Evolutionary conservation across 2,113 vertebrate genomes (phyloP).

Genomic region (Pseudonaja textilis): DNA sequence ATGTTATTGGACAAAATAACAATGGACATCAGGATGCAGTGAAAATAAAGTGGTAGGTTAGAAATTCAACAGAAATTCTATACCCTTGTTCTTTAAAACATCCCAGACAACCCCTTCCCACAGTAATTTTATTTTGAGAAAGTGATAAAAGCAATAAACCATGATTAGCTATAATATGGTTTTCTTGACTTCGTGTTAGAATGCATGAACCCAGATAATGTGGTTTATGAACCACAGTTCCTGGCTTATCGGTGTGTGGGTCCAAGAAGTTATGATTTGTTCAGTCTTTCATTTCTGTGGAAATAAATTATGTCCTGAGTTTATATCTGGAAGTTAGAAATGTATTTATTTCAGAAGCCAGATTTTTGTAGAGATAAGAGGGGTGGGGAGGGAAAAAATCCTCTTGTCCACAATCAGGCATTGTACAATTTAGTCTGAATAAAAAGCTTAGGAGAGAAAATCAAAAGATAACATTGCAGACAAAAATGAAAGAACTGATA

Average conservation of each 20-base stretch:
- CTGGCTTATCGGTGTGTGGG: not conserved
- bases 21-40: not conserved
- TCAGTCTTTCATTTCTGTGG: not conserved
- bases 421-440: not conserved
- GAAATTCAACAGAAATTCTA: not conserved
- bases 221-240: not conserved
- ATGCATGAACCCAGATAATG: not conserved
- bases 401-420: not conserved
- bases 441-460: slow-evolving; percentile 1
- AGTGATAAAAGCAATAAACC: not conserved
- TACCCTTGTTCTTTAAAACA: not conserved
- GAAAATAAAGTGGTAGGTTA: not conserved
- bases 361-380: not conserved
- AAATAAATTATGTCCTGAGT: not conserved
- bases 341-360: not conserved
- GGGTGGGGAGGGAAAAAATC: not conserved
- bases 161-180: not conserved
- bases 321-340: not conserved
- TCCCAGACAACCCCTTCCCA: not conserved
- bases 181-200: not conserved
- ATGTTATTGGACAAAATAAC: not conserved
- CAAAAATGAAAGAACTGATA: slow-evolving; percentile 7
- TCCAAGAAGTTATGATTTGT: not conserved
- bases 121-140: not conserved
- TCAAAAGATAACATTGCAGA: slow-evolving; percentile 11